Evolutionary conservation across 2,113 vertebrate genomes (phyloP).

Genomic region (Cettia cetti): DNA sequence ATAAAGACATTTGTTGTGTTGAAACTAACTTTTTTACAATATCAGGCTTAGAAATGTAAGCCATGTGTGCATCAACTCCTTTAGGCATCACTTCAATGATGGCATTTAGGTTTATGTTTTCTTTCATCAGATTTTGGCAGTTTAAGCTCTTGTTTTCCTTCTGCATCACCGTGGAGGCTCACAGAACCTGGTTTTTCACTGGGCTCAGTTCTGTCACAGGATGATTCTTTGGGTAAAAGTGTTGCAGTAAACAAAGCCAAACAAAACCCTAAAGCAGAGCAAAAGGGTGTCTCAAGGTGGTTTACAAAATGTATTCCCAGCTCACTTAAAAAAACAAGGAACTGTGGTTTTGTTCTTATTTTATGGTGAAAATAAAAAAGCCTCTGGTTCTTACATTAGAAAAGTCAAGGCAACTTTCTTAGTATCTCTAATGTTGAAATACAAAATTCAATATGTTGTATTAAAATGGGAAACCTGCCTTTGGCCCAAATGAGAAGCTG

Average conservation of each 20-base stretch:
- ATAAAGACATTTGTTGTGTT: background rate
- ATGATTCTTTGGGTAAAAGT: background rate
- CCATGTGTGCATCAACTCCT: background rate
- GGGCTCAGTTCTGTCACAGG: background rate
- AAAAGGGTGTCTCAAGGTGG: background rate
- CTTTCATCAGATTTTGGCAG: background rate
- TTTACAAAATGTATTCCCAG: background rate
- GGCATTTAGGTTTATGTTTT: background rate
- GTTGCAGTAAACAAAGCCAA: background rate
- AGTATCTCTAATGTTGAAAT: background rate
- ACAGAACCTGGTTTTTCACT: fast-evolving
- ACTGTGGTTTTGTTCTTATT: background rate
- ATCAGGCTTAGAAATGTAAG: background rate
- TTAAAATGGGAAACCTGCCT: background rate
- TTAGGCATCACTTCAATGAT: background rate
- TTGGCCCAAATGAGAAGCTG: background rate
- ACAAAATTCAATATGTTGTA: background rate
- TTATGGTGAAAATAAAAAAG: background rate
- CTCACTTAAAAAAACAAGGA: background rate
- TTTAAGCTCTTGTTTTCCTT: background rate
- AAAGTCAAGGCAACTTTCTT: background rate
- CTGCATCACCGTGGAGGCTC: background rate
- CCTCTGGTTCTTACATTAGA: background rate
- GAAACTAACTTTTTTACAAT: background rate
- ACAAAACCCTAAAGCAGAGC: background rate